These are phyloP conservation scores for Corydoras maculifer DNA, from an alignment of 2,113 vertebrate species.

Conservation along the genomic window DNA sequence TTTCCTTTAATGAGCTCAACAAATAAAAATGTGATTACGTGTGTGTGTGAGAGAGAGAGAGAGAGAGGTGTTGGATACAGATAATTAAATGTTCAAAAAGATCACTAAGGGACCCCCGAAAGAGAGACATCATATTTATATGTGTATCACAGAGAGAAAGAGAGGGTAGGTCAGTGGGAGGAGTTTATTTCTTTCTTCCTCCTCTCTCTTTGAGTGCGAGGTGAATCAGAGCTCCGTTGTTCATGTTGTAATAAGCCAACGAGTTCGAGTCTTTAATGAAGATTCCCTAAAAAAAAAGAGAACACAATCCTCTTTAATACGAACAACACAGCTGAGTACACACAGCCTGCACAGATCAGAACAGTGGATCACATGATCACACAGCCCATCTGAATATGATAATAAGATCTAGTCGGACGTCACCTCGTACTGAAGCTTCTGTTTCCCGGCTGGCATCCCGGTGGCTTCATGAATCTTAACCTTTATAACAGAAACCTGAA, in stretches of 20 bases:
- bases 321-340: background rate
- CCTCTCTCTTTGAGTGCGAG: slow-evolving; percentile 97
- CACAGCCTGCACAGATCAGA: background rate
- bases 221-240: slow-evolving; percentile 85
- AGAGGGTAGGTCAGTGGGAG: too few species aligned
- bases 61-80: too few species aligned
- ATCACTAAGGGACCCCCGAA: background rate
- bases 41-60: too few species aligned
- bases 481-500: slow-evolving; percentile 96
- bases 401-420: background rate
- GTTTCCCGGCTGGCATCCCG: slow-evolving; percentile 95
- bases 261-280: slow-evolving; percentile 99
- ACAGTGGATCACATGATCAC: background rate
- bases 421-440: slow-evolving; percentile 97
- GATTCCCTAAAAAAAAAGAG: slow-evolving; percentile 76
- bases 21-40: too few species aligned
- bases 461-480: slow-evolving; percentile 98
- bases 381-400: too few species aligned
- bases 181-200: slow-evolving; percentile 86
- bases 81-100: too few species aligned
- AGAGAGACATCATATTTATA: background rate
- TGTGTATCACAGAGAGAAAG: background rate
- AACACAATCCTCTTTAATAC: background rate
- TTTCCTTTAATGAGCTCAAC: too few species aligned
- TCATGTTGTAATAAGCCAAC: slow-evolving; percentile 97